phyloP scores from a whole-genome alignment of 1,140 invertebrate species.

The Cydia amplana region DNA sequence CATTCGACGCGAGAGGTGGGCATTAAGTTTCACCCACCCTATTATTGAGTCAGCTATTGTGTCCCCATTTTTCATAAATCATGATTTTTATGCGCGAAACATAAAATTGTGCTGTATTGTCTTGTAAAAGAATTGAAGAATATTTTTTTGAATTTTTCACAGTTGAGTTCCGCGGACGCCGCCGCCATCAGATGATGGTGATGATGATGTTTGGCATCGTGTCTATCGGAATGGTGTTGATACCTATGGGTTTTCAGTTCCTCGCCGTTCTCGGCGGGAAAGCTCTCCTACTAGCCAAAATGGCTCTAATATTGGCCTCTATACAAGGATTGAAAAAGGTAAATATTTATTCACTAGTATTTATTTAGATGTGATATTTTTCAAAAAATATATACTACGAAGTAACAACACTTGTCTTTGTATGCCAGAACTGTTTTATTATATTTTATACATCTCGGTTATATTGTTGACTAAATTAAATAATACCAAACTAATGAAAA shows the following conservation, averaged over 20 bases:
- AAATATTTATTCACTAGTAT: conserved; percentile 37
- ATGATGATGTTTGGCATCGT: conserved; percentile 87
- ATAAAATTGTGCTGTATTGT: too few relatives aligned
- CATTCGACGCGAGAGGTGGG: too few relatives aligned
- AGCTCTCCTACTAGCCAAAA: conserved; percentile 86
- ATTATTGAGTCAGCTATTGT: too few relatives aligned
- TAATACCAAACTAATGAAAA: background rate
- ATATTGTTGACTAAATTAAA: background rate
- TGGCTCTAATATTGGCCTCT: conserved; percentile 87
- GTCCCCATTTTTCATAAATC: too few relatives aligned
- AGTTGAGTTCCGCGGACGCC: conserved; percentile 79
- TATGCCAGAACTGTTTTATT: too few relatives aligned
- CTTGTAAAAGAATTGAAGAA: background rate
- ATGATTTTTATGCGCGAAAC: background rate
- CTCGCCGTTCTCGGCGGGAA: conserved; percentile 88
- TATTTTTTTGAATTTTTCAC: conserved; percentile 34
- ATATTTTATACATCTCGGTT: too few relatives aligned
- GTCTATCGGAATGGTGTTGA: conserved; percentile 84
- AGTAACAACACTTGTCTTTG: too few relatives aligned
- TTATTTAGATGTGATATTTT: conserved; percentile 13
- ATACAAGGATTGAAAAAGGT: conserved; percentile 88
- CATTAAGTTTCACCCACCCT: too few relatives aligned
- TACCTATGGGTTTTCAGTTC: conserved; percentile 89
- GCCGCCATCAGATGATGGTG: conserved; percentile 83
- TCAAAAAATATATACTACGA: too few relatives aligned